Evolutionary conservation across 1,140 invertebrate genomes (phyloP).

Genomic region (Cyrtorhinus lividipennis): DNA sequence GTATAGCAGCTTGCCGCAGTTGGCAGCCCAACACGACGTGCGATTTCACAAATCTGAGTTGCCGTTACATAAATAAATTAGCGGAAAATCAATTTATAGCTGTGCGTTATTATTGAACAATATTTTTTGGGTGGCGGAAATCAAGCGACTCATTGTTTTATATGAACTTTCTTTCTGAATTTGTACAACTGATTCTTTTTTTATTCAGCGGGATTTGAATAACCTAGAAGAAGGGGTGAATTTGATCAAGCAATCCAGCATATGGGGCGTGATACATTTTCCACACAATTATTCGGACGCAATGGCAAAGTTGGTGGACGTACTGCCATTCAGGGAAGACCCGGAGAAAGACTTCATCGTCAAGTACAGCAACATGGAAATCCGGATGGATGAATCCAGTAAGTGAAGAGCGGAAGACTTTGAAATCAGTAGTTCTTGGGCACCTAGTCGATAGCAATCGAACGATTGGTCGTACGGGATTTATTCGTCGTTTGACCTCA

Average conservation of each 20-base stretch:
- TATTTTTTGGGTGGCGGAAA: no score
- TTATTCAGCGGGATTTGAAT: neutral
- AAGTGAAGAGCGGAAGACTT: no score
- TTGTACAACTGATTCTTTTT: no score
- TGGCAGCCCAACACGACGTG: neutral
- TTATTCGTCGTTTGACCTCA: no score
- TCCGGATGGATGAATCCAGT: conserved; percentile 26
- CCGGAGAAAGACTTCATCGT: conserved; percentile 29
- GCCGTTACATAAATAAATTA: neutral
- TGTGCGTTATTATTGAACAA: no score
- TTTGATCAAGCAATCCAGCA: conserved; percentile 29
- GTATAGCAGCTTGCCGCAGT: neutral
- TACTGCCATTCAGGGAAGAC: conserved; percentile 21
- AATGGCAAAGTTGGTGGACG: conserved; percentile 27
- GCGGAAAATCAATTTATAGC: neutral
- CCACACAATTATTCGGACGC: conserved; percentile 32
- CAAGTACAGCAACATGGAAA: conserved; percentile 28
- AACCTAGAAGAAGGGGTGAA: conserved; percentile 26
- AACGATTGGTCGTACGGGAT: no score
- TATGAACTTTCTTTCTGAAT: no score
- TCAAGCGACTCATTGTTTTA: no score
- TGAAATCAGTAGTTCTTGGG: no score
- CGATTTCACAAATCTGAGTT: neutral
- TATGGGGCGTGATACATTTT: conserved; percentile 35
- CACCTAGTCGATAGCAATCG: no score